phyloP scores from a whole-genome alignment of 2,797 vertebrate species.

The Pampus argenteus region DNA sequence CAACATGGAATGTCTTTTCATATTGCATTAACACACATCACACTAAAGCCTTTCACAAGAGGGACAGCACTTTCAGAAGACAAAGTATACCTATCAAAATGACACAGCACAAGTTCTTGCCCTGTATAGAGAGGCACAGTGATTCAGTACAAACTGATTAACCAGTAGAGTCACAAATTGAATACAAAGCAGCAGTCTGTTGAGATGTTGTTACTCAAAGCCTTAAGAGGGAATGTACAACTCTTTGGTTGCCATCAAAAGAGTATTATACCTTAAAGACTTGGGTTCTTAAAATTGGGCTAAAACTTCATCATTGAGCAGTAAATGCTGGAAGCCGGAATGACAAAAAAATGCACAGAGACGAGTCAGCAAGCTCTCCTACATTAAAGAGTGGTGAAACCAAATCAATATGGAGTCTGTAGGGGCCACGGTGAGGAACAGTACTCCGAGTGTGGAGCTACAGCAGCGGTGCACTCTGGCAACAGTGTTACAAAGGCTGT shows the following conservation, averaged over 20 bases:
- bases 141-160: slow-evolving; percentile 31
- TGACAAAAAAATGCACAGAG: slow-evolving; percentile 42
- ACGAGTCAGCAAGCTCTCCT: slow-evolving; percentile 36
- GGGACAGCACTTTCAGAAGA: slow-evolving; percentile 35
- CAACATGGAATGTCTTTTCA: slow-evolving; percentile 11
- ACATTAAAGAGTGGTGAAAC: slow-evolving; percentile 30
- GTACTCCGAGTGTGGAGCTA: slow-evolving; percentile 41
- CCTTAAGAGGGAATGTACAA: slow-evolving; percentile 60
- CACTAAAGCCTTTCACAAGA: slow-evolving; percentile 37
- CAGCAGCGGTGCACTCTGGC: slow-evolving; percentile 67
- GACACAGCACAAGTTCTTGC: slow-evolving; percentile 25
- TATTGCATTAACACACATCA: slow-evolving; percentile 38
- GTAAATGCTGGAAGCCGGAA: slow-evolving; percentile 45
- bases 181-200: slow-evolving; percentile 35
- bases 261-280: slow-evolving; percentile 39
- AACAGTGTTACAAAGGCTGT: slow-evolving; percentile 65
- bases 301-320: slow-evolving; percentile 35
- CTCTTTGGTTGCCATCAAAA: slow-evolving; percentile 30
- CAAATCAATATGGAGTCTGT: slow-evolving; percentile 38
- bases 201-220: slow-evolving; percentile 38
- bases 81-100: slow-evolving; percentile 42
- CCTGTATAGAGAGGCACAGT: slow-evolving; percentile 32
- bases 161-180: slow-evolving; percentile 25
- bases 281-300: slow-evolving; percentile 20
- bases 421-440: slow-evolving; percentile 31